Conservation (phyloP, 2,113 vertebrate genomes). For the Hymenochirus boettgeri region DNA sequence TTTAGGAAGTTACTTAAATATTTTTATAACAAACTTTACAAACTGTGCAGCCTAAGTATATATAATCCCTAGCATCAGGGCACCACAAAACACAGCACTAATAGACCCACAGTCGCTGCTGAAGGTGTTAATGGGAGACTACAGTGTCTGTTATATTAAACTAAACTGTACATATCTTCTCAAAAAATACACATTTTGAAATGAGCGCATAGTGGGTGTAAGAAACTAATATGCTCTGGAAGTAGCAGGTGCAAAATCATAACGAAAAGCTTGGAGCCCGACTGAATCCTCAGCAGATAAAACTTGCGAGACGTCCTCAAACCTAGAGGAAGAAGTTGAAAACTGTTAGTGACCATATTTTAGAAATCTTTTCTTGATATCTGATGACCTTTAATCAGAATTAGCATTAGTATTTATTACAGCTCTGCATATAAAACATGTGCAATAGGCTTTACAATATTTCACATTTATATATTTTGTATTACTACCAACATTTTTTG, state of each 20-base stretch:
- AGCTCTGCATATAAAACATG: too few species aligned
- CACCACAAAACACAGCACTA: not conserved
- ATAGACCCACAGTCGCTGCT: not conserved
- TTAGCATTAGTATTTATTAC: too few species aligned
- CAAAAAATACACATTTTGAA: conserved; percentile 20
- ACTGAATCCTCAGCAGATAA: not conserved
- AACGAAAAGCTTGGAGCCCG: not conserved
- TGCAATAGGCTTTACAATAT: too few species aligned
- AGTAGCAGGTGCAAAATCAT: not conserved
- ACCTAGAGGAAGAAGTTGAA: not conserved
- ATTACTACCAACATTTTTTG: too few species aligned
- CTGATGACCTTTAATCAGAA: too few species aligned
- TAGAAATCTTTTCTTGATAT: too few species aligned
- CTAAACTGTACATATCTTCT: conserved; percentile 27
- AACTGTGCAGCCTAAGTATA: conserved; percentile 59
- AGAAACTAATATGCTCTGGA: not conserved
- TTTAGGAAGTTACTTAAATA: conserved; percentile 46
- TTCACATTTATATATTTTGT: too few species aligned
- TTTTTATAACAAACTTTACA: conserved; percentile 48
- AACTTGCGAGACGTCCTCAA: not conserved
- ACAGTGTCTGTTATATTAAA: conserved; percentile 2
- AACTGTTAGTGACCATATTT: too few species aligned
- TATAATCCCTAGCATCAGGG: not conserved
- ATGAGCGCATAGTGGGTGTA: not conserved
- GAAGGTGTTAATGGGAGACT: not conserved